phyloP scores from a whole-genome alignment of 2,797 vertebrate genomes.

The Eremophila alpestris region DNA sequence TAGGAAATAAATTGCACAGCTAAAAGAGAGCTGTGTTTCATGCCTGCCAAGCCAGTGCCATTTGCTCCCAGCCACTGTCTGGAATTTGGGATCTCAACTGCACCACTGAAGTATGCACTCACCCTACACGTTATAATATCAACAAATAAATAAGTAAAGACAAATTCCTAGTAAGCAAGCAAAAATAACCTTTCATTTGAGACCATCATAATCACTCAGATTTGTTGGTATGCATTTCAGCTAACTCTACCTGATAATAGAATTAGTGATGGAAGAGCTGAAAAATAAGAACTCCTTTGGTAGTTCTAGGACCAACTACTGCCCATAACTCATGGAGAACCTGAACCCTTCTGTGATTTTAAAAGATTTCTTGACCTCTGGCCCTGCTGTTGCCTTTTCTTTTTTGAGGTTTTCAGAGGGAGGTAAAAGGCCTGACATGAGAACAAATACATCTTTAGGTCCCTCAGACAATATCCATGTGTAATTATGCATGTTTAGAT shows the following conservation, averaged over 20 bases:
- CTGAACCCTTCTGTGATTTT: not conserved
- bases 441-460: not conserved
- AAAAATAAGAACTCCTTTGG: not conserved
- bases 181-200: not conserved
- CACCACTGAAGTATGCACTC: not conserved
- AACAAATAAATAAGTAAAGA: not conserved
- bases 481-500: not conserved
- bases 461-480: not conserved
- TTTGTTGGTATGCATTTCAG: not conserved
- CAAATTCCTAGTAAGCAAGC: not conserved
- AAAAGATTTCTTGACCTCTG: not conserved
- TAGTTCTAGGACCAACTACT: not conserved
- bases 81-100: conserved; percentile 1
- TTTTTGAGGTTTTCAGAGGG: not conserved
- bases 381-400: not conserved
- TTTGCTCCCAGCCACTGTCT: not conserved
- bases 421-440: not conserved
- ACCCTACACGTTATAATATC: not conserved
- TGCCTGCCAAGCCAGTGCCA: not conserved
- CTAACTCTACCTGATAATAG: not conserved
- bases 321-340: not conserved
- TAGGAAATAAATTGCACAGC: conserved; percentile 25
- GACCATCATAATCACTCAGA: not conserved
- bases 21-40: not conserved
- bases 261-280: not conserved